phyloP scores from a whole-genome alignment of 2,797 vertebrate species.

The Podarcis lilfordi region DNA sequence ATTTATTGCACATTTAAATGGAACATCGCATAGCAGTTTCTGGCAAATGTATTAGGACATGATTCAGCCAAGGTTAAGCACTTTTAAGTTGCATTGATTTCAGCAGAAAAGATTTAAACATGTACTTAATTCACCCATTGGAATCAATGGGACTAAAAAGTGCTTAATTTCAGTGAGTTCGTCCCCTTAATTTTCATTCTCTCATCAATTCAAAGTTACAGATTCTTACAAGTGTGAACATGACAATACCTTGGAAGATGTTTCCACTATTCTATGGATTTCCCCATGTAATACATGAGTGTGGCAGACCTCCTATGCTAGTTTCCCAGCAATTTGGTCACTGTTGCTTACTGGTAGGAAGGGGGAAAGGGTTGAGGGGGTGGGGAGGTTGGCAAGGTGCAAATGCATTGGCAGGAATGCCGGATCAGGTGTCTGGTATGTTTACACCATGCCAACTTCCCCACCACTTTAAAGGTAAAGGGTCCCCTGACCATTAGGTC shows the following conservation, averaged over 20 bases:
- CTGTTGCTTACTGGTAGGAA: too few species aligned
- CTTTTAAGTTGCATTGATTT: constrained; percentile 20
- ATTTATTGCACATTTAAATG: constrained; percentile 29
- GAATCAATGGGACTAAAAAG: constrained; percentile 12
- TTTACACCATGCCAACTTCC: too few species aligned
- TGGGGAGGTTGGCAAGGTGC: too few species aligned
- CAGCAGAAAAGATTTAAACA: constrained; percentile 6
- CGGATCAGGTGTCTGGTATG: too few species aligned
- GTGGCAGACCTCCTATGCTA: too few species aligned
- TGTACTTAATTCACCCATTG: background rate
- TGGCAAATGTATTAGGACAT: constrained; percentile 7
- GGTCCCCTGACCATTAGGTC: too few species aligned
- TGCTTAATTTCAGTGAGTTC: background rate
- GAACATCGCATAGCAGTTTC: background rate
- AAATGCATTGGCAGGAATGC: too few species aligned
- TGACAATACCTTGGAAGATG: background rate
- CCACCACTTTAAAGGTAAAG: too few species aligned
- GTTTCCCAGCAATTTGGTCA: too few species aligned
- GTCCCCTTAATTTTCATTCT: background rate
- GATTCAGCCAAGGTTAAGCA: constrained; percentile 27
- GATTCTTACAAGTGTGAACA: background rate
- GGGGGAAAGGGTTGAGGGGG: too few species aligned
- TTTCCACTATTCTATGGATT: background rate
- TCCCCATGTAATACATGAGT: background rate
- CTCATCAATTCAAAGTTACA: background rate